Conservation (phyloP, 2,888 invertebrate species). For the Dasypogon diadema region DNA sequence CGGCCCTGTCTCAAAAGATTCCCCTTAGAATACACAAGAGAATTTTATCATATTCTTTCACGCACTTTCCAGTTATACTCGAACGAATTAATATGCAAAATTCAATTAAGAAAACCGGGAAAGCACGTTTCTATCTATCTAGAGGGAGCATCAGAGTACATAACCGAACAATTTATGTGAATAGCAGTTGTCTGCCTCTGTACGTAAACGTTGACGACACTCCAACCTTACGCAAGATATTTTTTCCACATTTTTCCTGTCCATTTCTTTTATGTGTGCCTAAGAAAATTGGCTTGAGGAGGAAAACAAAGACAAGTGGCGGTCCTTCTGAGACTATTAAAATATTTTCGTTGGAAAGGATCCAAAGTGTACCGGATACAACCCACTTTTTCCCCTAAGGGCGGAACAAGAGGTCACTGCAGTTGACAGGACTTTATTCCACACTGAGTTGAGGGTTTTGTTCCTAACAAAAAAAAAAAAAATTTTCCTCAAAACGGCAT, state of each 20-base stretch:
- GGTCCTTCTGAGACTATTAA: conserved; percentile 14
- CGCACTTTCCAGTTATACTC: neutral
- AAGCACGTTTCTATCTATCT: too few species aligned
- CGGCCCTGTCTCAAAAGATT: neutral
- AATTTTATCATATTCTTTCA: too few species aligned
- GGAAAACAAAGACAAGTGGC: neutral
- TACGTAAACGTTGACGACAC: too few species aligned
- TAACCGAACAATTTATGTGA: too few species aligned
- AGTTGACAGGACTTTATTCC: conserved; percentile 25
- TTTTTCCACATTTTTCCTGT: conserved; percentile 14
- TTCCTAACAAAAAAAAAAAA: conserved; percentile 19
- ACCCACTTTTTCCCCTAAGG: too few species aligned
- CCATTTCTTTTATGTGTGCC: neutral
- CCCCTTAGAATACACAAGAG: too few species aligned
- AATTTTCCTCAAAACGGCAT: conserved; percentile 14
- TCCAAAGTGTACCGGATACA: neutral
- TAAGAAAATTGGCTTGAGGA: neutral
- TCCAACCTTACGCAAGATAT: neutral
- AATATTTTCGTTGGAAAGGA: conserved; percentile 7
- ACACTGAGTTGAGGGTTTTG: too few species aligned
- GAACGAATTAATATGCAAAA: neutral
- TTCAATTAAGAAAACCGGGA: neutral
- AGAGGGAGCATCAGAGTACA: too few species aligned
- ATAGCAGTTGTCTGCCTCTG: too few species aligned
- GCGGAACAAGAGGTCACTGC: neutral